These are phyloP conservation scores for Bagarius yarrelli DNA, from an alignment of 2,113 vertebrate species.

Conservation along the genomic window DNA sequence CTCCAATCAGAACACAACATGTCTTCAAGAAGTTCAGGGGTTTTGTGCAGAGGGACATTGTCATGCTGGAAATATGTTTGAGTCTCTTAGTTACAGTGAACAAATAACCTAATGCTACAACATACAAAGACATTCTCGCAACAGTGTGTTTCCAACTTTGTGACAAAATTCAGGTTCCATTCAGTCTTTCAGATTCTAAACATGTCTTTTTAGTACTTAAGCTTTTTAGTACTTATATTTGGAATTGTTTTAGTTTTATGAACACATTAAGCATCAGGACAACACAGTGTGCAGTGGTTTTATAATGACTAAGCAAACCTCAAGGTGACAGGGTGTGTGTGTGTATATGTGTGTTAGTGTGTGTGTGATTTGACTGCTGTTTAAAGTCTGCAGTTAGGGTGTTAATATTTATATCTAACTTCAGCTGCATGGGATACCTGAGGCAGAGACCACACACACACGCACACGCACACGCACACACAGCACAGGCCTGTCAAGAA, in stretches of 20 bases:
- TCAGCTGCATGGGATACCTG: conserved; percentile 61
- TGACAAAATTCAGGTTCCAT: too few relatives aligned
- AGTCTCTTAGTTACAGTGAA: too few relatives aligned
- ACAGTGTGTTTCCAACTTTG: too few relatives aligned
- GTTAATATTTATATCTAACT: conserved; percentile 69
- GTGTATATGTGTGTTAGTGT: conserved; percentile 22
- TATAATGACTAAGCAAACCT: conserved; percentile 7
- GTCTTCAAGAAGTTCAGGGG: too few relatives aligned
- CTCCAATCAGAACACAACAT: too few relatives aligned
- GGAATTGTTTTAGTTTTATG: background rate
- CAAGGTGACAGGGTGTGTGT: conserved; percentile 10
- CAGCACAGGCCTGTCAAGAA: conserved; percentile 64
- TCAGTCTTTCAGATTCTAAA: background rate
- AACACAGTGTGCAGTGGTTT: background rate
- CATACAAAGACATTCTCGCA: too few relatives aligned
- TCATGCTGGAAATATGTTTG: too few relatives aligned
- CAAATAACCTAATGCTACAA: too few relatives aligned
- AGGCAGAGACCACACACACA: conserved; percentile 43
- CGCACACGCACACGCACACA: conserved; percentile 19
- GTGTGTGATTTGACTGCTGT: conserved; percentile 17
- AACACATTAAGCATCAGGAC: conserved; percentile 2
- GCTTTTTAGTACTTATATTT: background rate
- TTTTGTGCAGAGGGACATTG: too few relatives aligned
- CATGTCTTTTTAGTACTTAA: background rate
- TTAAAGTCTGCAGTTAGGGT: conserved; percentile 50